These are phyloP conservation scores for Ecliptopera silaceata DNA, from an alignment of 2,888 invertebrate species.

Conservation along the genomic window DNA sequence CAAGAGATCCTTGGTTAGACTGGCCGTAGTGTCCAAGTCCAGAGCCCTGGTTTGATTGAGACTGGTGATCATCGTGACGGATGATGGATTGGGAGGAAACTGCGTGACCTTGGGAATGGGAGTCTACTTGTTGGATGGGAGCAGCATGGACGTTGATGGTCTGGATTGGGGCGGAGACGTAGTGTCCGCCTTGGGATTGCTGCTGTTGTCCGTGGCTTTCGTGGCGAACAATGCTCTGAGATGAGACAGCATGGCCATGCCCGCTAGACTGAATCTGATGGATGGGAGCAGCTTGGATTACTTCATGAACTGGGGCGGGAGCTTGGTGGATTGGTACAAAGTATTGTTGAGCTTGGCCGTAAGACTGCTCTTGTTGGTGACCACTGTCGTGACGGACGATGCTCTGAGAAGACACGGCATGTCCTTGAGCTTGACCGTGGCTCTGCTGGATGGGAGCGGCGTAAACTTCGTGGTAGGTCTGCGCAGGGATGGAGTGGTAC, in stretches of 20 bases:
- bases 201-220: slow-evolving; percentile 32
- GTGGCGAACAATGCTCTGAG: slow-evolving; percentile 52
- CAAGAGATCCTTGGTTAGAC: slow-evolving; percentile 15
- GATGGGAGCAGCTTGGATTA: slow-evolving; percentile 28
- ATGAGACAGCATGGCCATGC: slow-evolving; percentile 50
- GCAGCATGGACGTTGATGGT: slow-evolving; percentile 27
- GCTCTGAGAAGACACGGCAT: slow-evolving; percentile 54
- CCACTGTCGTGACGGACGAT: slow-evolving; percentile 44
- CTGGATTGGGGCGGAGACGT: slow-evolving; percentile 28
- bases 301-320: slow-evolving; percentile 35
- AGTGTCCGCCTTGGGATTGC: slow-evolving; percentile 29
- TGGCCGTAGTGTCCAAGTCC: slow-evolving; percentile 34
- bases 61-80: slow-evolving; percentile 38
- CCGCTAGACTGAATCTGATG: slow-evolving; percentile 32
- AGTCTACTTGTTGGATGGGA: slow-evolving; percentile 22
- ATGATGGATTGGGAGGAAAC: slow-evolving; percentile 42
- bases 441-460: slow-evolving; percentile 32
- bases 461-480: slow-evolving; percentile 28
- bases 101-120: slow-evolving; percentile 34
- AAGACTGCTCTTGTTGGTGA: slow-evolving; percentile 34
- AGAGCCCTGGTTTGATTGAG: slow-evolving; percentile 24
- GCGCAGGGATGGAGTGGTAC: slow-evolving; percentile 33
- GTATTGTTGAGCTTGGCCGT: slow-evolving; percentile 30
- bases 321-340: slow-evolving; percentile 31
- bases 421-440: slow-evolving; percentile 40